phyloP scores from a whole-genome alignment of 2,888 invertebrate species.

The Agrochola macilenta region DNA sequence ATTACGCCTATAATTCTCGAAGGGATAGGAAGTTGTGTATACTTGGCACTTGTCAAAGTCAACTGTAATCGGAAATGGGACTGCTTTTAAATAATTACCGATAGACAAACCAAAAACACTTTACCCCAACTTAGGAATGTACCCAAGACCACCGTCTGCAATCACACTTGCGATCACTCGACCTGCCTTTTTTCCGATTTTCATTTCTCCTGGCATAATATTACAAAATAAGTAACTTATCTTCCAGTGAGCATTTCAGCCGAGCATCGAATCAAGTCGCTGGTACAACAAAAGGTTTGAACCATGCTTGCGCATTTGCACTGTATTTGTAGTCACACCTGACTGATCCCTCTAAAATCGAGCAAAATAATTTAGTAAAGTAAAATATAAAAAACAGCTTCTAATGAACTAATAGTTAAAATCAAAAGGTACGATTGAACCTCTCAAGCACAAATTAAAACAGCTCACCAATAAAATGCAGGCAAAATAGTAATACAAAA shows the following conservation, averaged over 20 bases:
- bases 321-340: conserved; percentile 49
- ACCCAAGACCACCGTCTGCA: not conserved
- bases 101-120: not conserved
- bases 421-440: not conserved
- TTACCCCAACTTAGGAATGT: not conserved
- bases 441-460: not conserved
- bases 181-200: not conserved
- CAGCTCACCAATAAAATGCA: conserved; percentile 7
- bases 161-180: not conserved
- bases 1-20: not conserved
- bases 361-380: not conserved
- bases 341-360: conserved; percentile 25
- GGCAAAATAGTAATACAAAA: conserved; percentile 3
- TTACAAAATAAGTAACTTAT: not conserved
- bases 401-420: not conserved
- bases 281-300: conserved; percentile 23
- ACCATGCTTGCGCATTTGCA: conserved; percentile 23
- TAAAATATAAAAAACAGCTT: not conserved
- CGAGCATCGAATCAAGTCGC: not conserved
- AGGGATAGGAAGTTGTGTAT: not conserved
- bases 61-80: not conserved
- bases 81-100: not conserved
- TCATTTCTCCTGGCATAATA: not conserved
- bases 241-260: no score
- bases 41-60: not conserved